Evolutionary conservation across 2,888 invertebrate genomes (phyloP), one percentile per base, ranked within the genome.

Genomic region (Luffia ferchaultella): DNA sequence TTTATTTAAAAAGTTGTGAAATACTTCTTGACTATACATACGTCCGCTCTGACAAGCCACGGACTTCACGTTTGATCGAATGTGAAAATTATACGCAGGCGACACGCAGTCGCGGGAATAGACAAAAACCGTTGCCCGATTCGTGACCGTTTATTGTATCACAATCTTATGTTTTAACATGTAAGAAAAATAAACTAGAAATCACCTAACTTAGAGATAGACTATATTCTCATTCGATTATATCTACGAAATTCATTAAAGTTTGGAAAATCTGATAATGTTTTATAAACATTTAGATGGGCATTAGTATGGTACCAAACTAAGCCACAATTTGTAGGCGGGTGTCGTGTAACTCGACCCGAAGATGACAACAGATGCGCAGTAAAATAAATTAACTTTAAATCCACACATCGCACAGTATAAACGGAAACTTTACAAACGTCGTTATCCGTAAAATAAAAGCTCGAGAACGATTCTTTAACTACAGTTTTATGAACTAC

Each of bases 51-150:
- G 30, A 30, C 30, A 12, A n/a, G n/a, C n/a, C n/a, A 3, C 18
- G 20, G 16, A 45, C 18, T 45, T 61, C 69, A 70, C 67, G 70
- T 69, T 62, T 68, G 67, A 70, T 68, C 65, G 67, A 68, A 73
- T 74, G 73, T 70, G 70, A 70, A 72, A 72, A 75, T 76, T 75
- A 75, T 75, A 61, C 73, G 57, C 46, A 43, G 46, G n/a, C n/a
- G 46, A 56, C 52, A 57, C 55, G 58, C 54, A 58, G 45, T 40
- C 40, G 9, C 40, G 19, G n/a, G n/a, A n/a, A n/a, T n/a, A n/a
- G n/a, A n/a, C n/a, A n/a, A n/a, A n/a, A n/a, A n/a, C n/a, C n/a
- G n/a, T n/a, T n/a, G n/a, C n/a, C n/a, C n/a, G n/a, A n/a, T n/a
- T n/a, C n/a, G n/a, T n/a, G n/a, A n/a, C n/a, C n/a, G n/a, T n/a